Conservation (phyloP, 2,797 vertebrate genomes). For the Sebastes paucispinis region DNA sequence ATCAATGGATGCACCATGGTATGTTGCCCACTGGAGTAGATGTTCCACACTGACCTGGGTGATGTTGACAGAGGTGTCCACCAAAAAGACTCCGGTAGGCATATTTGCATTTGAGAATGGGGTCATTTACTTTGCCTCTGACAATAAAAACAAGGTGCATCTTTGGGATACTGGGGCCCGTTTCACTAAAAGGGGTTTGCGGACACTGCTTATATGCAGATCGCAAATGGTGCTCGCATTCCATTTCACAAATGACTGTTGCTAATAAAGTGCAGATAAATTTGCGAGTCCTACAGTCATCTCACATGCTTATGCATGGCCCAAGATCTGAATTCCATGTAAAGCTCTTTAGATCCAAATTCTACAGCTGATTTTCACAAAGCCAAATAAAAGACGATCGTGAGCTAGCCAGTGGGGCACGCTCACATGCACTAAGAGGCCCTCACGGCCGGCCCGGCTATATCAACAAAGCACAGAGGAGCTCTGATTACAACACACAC, state of each 20-base stretch:
- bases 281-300: not conserved
- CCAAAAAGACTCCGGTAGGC: not conserved
- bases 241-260: not conserved
- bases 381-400: not conserved
- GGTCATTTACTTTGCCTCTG: not conserved
- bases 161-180: not conserved
- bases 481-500: too few species aligned
- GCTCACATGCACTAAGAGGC: too few species aligned
- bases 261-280: not conserved
- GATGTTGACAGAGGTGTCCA: constrained; percentile 34
- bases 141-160: not conserved
- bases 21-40: constrained; percentile 13
- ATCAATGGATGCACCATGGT: constrained; percentile 5
- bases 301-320: not conserved
- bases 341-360: not conserved
- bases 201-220: not conserved
- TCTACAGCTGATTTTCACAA: not conserved
- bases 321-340: not conserved
- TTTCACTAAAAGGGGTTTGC: not conserved
- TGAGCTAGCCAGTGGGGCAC: too few species aligned
- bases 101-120: constrained; percentile 4
- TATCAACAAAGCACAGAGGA: too few species aligned
- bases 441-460: too few species aligned
- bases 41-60: constrained; percentile 10
- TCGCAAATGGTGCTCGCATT: not conserved